Percentiles rank a stretch among this genome's conserved stretches.
Conservation (phyloP, 2,888 invertebrate species). For the Stramonita haemastoma region DNA sequence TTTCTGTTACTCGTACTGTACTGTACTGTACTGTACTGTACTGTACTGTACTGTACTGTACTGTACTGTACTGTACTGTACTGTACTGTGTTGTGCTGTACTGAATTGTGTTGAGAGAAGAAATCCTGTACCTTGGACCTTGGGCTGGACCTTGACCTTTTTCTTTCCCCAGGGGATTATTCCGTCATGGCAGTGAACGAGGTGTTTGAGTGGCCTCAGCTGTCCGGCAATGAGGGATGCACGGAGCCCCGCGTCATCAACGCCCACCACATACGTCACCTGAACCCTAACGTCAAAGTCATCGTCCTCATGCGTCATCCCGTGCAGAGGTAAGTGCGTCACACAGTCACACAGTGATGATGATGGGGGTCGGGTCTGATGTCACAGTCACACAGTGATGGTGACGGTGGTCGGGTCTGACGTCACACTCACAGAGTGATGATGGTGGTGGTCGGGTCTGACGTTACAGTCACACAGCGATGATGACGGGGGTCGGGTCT, state of each 20-base stretch:
- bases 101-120: background rate
- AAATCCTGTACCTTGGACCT: no score
- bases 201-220: constrained; percentile 23
- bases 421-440: no score
- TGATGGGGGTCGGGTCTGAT: no score
- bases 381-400: no score
- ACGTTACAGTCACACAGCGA: no score
- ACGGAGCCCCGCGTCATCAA: constrained; percentile 19
- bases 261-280: constrained; percentile 23
- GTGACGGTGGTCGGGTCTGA: no score
- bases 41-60: background rate
- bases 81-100: background rate
- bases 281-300: constrained; percentile 22
- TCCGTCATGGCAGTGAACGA: background rate
- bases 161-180: background rate
- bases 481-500: no score
- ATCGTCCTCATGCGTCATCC: constrained; percentile 24
- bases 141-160: background rate
- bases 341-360: background rate
- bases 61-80: background rate
- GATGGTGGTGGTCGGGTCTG: no score
- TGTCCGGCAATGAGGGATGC: constrained; percentile 22
- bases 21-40: background rate
- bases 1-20: background rate
- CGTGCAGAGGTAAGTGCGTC: background rate